These are phyloP conservation scores for Falcaria lacertinaria DNA, from an alignment of 2,888 invertebrate genomes.

Conservation along the genomic window DNA sequence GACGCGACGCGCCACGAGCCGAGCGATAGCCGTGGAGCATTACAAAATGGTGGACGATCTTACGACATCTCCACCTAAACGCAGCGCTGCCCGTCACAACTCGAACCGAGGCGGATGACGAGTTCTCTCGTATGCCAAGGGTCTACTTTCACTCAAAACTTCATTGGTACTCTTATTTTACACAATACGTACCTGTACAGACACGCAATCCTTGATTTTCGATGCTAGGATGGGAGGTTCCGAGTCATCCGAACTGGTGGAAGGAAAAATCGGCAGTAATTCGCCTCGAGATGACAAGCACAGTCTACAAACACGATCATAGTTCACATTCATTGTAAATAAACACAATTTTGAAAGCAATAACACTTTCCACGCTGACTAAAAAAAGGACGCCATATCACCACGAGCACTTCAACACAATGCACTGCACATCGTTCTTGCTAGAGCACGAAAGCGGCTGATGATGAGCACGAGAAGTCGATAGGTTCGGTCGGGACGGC, in stretches of 20 bases:
- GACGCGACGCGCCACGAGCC: slow-evolving; percentile 74
- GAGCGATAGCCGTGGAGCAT: slow-evolving; percentile 75
- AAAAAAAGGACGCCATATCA: slow-evolving; percentile 77
- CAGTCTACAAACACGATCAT: slow-evolving; percentile 81
- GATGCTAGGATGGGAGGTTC: slow-evolving; percentile 78
- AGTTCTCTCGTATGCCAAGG: slow-evolving; percentile 72
- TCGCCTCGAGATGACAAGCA: slow-evolving; percentile 81
- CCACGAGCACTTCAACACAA: slow-evolving; percentile 78
- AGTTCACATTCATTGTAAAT: slow-evolving; percentile 78
- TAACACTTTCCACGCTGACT: slow-evolving; percentile 56
- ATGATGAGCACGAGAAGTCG: slow-evolving; percentile 80
- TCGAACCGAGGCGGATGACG: slow-evolving; percentile 75
- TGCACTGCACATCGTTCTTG: slow-evolving; percentile 76
- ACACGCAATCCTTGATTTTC: slow-evolving; percentile 83
- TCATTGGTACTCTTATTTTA: slow-evolving; percentile 51
- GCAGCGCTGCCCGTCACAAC: slow-evolving; percentile 73
- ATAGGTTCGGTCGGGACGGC: slow-evolving; percentile 75
- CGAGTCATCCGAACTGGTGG: slow-evolving; percentile 76
- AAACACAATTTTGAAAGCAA: slow-evolving; percentile 56
- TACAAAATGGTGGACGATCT: slow-evolving; percentile 81
- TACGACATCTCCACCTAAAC: slow-evolving; percentile 80
- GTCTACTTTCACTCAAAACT: slow-evolving; percentile 77
- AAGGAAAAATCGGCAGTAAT: slow-evolving; percentile 81
- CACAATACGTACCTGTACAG: slow-evolving; percentile 81
- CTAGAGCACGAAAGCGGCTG: slow-evolving; percentile 79